Evolutionary conservation across 2,113 vertebrate species (phyloP), one percentile per base, ranked within the genome.

Genomic region (Cairina moschata): DNA sequence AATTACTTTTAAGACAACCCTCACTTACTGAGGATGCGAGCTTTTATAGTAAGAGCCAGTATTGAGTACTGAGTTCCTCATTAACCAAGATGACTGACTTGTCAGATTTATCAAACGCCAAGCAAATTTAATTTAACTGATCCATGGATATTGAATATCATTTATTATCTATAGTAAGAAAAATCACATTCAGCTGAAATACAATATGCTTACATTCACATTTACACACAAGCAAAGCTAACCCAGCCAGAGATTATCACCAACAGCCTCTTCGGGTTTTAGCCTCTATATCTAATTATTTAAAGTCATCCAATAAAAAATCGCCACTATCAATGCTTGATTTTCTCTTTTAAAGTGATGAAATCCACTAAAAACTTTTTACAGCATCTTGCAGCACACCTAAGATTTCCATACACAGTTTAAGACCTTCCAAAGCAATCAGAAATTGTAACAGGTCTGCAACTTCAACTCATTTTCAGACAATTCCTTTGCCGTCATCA

Each of bases 311-410:
- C 52, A 75, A 83, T 48, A 50, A 75, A 17, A 91, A 95, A 96
- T 4, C 72, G 73, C 68, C 62, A 78, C 23, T 44, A 22, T 78
- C 89, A 92, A 93, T 42, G n/a, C 58, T 65, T 8, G 2, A 52
- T 73, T 40, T 42, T 65, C 11, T 16, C 69, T 83, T 93, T 31
- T n/a, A 16, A 88, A 89, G 65, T 38, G 32, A 83, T 69, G 29
- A 93, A 93, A 96, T 75, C 46, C 77, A 84, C 67, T 72, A 54
- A 62, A 91, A 86, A 86, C 81, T 42, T 78, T 92, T 92, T 60
- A 85, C n/a, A 93, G 81, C 58, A 87, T 48, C 65, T 71, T 82
- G 38, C 52, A 75, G 69, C 3, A 2, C 54, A 76, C 74, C 88
- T 66, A 69, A 31, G 63, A 86, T 83, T 63, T 76, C 83, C n/a